Evolutionary conservation across 2,797 vertebrate genomes (phyloP), one percentile per base, ranked within the genome.

Genomic region (Clamator glandarius): DNA sequence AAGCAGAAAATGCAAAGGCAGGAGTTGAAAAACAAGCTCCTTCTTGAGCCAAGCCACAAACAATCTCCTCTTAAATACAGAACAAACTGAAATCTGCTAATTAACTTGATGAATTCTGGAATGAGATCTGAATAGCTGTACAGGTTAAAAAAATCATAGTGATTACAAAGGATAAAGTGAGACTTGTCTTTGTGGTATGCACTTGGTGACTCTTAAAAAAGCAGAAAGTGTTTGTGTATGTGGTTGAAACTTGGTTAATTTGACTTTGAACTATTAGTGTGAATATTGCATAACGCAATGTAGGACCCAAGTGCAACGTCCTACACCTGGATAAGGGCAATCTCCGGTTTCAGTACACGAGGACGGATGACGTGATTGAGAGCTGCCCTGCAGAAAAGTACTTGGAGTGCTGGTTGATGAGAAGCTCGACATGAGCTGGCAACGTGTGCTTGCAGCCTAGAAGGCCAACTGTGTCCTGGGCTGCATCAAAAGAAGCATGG

Each of bases 91-190:
- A 90, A 94, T 82, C 67, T 94, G 67, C 82, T 95, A 67, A 95
- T 95, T 94, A 95, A 57, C 67, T 92, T 73, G 39, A 33, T 16
- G 57, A 77, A 67, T 93, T 87, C 74, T 96, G 93, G 94, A 95
- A 76, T 79, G 74, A 89, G 80, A 93, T 95, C 77, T 94, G 84
- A 95, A 92, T 96, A 95, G 92, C 74, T 82, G 77, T 87, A 28
- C 50, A 5, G 44, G 11, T 48, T 48, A 2, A 2, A 1, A 14
- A 48, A 51, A 6, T 42, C 21, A n/a, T 46, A 24, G 59, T 5
- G 13, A 36, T 89, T 79, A 74, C 88, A 73, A 93, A 85, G 76
- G 62, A 51, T 75, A 10, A 63, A 92, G 74, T 2, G 11, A 93
- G 80, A 63, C 80, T 92, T 84, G 74, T 42, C 80, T 82, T 81